Evolutionary conservation across 2,888 invertebrate genomes (phyloP), one percentile per base, ranked within the genome.

Genomic region (Heliconius cydno): DNA sequence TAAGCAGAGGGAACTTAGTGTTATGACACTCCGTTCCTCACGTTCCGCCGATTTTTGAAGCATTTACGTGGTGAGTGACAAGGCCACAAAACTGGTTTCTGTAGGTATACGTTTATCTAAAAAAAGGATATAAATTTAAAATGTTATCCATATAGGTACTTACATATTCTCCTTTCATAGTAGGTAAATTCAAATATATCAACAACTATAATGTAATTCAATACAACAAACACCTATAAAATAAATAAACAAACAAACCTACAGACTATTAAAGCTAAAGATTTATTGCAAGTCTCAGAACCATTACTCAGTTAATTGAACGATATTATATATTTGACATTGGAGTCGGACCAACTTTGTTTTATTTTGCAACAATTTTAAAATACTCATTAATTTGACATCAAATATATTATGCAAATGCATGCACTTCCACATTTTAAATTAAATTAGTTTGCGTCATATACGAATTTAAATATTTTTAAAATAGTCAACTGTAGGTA

Each of bases 301-400:
- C 71, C 78, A 80, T 80, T 76, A 78, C 68, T 78, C 70, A 70
- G 65, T 77, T 79, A 75, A 78, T 82, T 78, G 76, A 80, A 72
- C 67, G 76, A 70, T 79, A 79, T 73, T 79, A 76, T 75, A 79
- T 73, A 63, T 79, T 79, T 67, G 76, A 76, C 38, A 80, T 80
- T 80, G 76, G 79, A 79, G 72, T 67, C 70, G 65, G 67, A 79
- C 79, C 81, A 81, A 81, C 41, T 78, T 41, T 72, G 74, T 78
- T 52, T 79, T 70, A 68, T 78, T 76, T 78, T 67, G 72, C 30
- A 70, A 41, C 38, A n/a, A 57, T 73, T 75, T 68, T 70, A 78
- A 75, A 68, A 65, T 52, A 28, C 25, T 67, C 7, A 12, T 67
- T 73, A 67, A 57, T 75, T 75, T 75, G 63, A 73, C 72, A 73